Base-by-base conservation (phyloP, 2,888 invertebrate species). In the Leptopterna dolabrata region DNA sequence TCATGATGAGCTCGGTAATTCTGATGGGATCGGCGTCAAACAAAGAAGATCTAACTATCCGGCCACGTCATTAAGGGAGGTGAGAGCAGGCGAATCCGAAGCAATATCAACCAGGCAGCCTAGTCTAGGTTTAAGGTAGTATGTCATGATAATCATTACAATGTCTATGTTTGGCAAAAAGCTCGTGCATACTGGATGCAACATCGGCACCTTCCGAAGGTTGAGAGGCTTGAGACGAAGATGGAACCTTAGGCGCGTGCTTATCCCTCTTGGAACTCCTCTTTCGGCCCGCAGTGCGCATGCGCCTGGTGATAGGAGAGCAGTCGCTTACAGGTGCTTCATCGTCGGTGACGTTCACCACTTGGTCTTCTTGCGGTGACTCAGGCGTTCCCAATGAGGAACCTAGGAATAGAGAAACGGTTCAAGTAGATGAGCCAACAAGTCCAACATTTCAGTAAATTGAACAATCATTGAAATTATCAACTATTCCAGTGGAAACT, bases 131-230 rank as follows among this genome's bases (percentile, higher is more conserved):
- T 19, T 63, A 63, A 63, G 63, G 19, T 11, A 63, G 19, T 63
- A 63, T n/a, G 24, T 63, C 24, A 63, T 63, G 63, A 63, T 63
- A 63, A 63, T 63, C 63, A 63, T 78, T 91, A 88, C 83, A 81
- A 71, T 88, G 63, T 70, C 88, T 88, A 89, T 89, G 89, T 89
- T 90, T 90, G 55, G 89, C 92, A 90, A 94, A 93, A 73, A 94
- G 91, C 90, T 94, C 94, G 88, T 94, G 94, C 92, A 94, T 93
- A 14, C 94, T 88, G 88, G 88, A 87, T 70, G 63, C 70, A 41
- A 63, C 83, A 70, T 41, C 83, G 27, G 41, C 83, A 83, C 71
- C 71, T 45, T 85, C 85, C 45, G 47, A 71, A 29, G 85, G 73
- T 16, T 85, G 85, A 19, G 73, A 85, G 16, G 43, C 73, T 29